phyloP scores from a whole-genome alignment of 2,113 vertebrate genomes.

The Rhagologus leucostigma region DNA sequence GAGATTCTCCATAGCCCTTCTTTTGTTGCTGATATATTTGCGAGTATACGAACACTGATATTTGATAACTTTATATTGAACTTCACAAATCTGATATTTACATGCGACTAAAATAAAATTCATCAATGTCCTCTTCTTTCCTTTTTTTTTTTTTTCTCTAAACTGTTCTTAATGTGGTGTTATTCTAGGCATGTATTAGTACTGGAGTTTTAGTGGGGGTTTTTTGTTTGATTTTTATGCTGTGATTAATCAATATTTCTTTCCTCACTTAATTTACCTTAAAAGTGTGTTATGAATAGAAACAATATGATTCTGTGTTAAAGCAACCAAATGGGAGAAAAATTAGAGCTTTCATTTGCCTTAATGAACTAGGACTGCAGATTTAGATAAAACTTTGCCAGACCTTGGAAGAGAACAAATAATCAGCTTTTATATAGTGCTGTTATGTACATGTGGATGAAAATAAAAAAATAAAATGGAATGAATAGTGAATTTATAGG shows the following conservation, averaged over 20 bases:
- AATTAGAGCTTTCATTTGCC: background rate
- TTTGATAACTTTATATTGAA: background rate
- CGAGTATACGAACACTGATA: background rate
- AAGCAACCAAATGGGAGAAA: background rate
- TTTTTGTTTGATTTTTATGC: background rate
- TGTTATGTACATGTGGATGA: background rate
- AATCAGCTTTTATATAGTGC: background rate
- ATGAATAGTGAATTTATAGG: background rate
- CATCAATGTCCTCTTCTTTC: fast-evolving
- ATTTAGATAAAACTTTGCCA: background rate
- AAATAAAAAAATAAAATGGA: background rate
- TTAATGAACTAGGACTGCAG: background rate
- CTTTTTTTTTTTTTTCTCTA: background rate
- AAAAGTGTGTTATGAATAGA: background rate
- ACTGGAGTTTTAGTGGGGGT: background rate
- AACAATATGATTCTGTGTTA: background rate
- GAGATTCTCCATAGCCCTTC: background rate
- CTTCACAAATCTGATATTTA: background rate
- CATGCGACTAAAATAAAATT: background rate
- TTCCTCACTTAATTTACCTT: background rate
- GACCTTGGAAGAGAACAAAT: background rate
- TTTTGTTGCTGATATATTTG: background rate
- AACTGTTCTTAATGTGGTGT: background rate
- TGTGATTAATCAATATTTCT: background rate
- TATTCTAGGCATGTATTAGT: background rate